These are phyloP conservation scores for Diaphora mendica DNA, from an alignment of 2,888 invertebrate genomes.

Conservation along the genomic window DNA sequence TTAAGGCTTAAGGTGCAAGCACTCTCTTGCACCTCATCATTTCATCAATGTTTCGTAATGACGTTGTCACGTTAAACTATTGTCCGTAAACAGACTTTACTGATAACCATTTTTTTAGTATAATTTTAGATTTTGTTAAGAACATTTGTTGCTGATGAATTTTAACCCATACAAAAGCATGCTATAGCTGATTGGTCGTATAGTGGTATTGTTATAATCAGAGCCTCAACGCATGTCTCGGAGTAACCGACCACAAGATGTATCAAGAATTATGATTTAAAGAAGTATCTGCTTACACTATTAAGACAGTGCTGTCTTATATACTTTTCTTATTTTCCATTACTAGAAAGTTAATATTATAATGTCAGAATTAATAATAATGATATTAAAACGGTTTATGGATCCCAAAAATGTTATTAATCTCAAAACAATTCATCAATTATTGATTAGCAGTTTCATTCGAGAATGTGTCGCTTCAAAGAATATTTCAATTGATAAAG, in stretches of 20 bases:
- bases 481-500: constrained; percentile 59
- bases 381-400: neutral
- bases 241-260: neutral
- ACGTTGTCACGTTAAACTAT: no score
- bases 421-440: constrained; percentile 25
- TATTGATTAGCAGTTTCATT: constrained; percentile 36
- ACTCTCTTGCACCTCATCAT: no score
- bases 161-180: neutral
- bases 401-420: constrained; percentile 8
- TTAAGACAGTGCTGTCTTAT: neutral
- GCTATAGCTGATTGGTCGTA: neutral
- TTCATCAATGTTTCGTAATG: no score
- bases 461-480: constrained; percentile 55
- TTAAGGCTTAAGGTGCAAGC: no score
- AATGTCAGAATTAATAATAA: neutral
- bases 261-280: neutral
- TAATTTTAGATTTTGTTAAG: neutral
- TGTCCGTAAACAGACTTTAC: no score
- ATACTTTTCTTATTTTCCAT: neutral
- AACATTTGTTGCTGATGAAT: neutral
- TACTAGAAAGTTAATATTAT: neutral
- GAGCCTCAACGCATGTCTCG: neutral
- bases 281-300: neutral
- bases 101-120: neutral
- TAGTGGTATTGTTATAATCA: neutral